These are phyloP conservation scores for Siniperca knerii DNA, from an alignment of 2,113 vertebrate species.

Conservation along the genomic window DNA sequence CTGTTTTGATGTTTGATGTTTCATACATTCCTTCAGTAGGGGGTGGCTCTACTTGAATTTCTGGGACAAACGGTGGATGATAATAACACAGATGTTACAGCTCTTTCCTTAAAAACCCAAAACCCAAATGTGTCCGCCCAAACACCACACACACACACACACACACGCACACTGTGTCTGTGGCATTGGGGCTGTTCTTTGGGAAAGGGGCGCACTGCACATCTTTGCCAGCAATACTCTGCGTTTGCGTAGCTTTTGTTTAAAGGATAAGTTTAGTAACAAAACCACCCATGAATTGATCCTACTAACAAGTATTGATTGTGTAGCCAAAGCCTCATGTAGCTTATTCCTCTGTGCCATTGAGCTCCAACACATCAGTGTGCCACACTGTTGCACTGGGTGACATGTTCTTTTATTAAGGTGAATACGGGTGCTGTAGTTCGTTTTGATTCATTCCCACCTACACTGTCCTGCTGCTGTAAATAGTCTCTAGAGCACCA, in stretches of 20 bases:
- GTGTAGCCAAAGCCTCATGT: neutral
- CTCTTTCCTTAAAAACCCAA: neutral
- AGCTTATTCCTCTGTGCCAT: neutral
- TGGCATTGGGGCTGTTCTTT: neutral
- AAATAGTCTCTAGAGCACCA: neutral
- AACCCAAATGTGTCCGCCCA: neutral
- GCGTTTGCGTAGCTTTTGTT: neutral
- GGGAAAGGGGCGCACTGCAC: neutral
- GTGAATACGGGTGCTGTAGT: neutral
- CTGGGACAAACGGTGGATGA: constrained; percentile 7
- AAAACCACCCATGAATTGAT: neutral
- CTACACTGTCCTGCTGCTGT: neutral
- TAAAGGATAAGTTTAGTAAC: neutral
- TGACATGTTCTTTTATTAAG: neutral
- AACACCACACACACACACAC: neutral
- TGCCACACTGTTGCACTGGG: neutral
- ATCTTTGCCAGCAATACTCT: neutral
- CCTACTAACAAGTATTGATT: neutral
- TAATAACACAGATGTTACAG: constrained; percentile 26
- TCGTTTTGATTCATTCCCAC: neutral
- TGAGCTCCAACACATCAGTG: neutral
- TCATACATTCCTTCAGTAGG: constrained; percentile 8
- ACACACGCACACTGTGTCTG: neutral
- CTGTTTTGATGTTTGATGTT: constrained; percentile 1
- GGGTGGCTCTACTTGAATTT: neutral